Evolutionary conservation across 2,888 invertebrate genomes (phyloP), one percentile per base, ranked within the genome.

Genomic region (Polydrusus tereticollis): DNA sequence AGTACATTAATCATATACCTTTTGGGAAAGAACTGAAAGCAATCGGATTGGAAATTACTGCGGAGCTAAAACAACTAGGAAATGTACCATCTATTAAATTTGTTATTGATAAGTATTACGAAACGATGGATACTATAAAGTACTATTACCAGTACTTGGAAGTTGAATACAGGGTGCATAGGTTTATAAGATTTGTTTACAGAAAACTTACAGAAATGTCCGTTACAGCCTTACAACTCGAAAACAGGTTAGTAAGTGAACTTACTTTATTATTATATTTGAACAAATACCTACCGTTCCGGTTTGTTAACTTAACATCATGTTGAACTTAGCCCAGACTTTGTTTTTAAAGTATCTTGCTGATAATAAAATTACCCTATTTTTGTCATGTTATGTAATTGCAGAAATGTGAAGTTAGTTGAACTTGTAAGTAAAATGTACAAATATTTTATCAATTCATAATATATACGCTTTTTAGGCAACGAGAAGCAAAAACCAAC

Each of bases 401-500:
- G n/a, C n/a, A n/a, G n/a, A n/a, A n/a, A n/a, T n/a, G n/a, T n/a
- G n/a, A n/a, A n/a, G n/a, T n/a, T n/a, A n/a, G n/a, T n/a, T n/a
- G n/a, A n/a, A n/a, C n/a, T n/a, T n/a, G n/a, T n/a, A n/a, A n/a
- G n/a, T n/a, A n/a, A n/a, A n/a, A n/a, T n/a, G n/a, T n/a, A n/a
- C n/a, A n/a, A n/a, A n/a, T n/a, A n/a, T n/a, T n/a, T n/a, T 36
- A 41, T 8, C 21, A 14, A 43, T 41, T 41, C 16, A 16, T 43
- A 2, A 16, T n/a, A 43, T 3, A 43, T 0, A 36, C 1, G 12
- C 1, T 20, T 20, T 74, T 70, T 83, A 91, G 92, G 75, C 94
- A 94, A 81, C 90, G 94, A 14, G 91, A 92, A 73, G 93, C 94
- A 1, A 95, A 96, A 85, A 96, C 95, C 0, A 93, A 93, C 84